A percentile compares a stretch with the other conserved stretches of the same genome.
These are phyloP conservation scores for Chrysolina haemoptera DNA, from an alignment of 2,888 invertebrate species.

Conservation along the genomic window DNA sequence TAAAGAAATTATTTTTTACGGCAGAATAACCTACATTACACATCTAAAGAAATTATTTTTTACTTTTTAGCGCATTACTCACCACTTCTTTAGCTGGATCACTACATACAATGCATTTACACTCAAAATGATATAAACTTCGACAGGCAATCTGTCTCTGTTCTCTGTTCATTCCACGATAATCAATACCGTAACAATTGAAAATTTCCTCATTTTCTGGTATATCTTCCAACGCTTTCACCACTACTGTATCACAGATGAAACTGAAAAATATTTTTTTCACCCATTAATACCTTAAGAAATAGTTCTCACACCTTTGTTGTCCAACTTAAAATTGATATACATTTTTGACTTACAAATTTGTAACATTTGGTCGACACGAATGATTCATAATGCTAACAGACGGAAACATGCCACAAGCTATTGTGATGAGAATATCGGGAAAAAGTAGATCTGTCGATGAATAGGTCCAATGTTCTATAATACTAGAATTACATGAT, in stretches of 20 bases:
- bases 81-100: constrained; percentile 64
- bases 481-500: constrained; percentile 68
- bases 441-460: constrained; percentile 61
- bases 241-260: constrained; percentile 79
- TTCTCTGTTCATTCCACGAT: constrained; percentile 74
- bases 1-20: no score
- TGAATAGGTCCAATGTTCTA: constrained; percentile 63
- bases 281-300: neutral
- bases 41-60: no score
- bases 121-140: constrained; percentile 85
- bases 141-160: constrained; percentile 77
- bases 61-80: no score
- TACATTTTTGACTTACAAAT: constrained; percentile 72
- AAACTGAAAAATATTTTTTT: constrained; percentile 73
- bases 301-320: no score
- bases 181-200: constrained; percentile 90
- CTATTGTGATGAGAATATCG: constrained; percentile 67
- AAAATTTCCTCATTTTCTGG: constrained; percentile 79
- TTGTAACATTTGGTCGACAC: constrained; percentile 87
- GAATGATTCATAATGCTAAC: constrained; percentile 95
- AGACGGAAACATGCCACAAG: constrained; percentile 88
- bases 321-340: no score
- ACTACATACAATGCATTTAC: constrained; percentile 82
- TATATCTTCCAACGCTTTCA: constrained; percentile 79
- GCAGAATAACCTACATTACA: no score